These are phyloP conservation scores for Lymantria monacha DNA, from an alignment of 2,888 invertebrate species.

Conservation along the genomic window DNA sequence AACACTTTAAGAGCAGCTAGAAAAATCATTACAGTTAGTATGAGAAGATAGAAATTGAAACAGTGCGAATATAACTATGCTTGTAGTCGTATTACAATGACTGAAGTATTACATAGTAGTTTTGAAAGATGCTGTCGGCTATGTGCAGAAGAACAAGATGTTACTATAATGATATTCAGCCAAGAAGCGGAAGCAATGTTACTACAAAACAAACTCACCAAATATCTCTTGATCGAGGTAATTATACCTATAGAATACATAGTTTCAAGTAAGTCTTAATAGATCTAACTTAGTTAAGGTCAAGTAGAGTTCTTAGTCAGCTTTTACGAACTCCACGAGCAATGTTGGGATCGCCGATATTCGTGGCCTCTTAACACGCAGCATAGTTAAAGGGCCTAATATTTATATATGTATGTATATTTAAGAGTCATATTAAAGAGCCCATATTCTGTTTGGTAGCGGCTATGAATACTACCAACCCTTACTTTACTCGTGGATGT, in stretches of 20 bases:
- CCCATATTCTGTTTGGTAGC: no score
- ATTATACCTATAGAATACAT: conserved; percentile 2
- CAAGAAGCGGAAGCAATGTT: conserved; percentile 85
- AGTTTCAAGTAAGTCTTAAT: neutral
- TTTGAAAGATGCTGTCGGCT: conserved; percentile 83
- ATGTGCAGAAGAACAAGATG: conserved; percentile 83
- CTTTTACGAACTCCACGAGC: no score
- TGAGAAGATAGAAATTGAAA: conserved; percentile 18
- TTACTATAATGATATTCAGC: conserved; percentile 84
- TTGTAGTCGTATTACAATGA: conserved; percentile 35
- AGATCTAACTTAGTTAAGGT: no score
- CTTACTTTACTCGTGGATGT: no score
- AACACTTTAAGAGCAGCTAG: conserved; percentile 35
- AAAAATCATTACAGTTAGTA: conserved; percentile 59
- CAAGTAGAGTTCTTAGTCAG: no score
- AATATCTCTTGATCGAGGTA: conserved; percentile 86
- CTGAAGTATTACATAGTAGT: conserved; percentile 35
- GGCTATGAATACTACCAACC: no score
- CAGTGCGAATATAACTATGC: conserved; percentile 19
- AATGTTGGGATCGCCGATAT: no score
- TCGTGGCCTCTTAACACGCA: no score
- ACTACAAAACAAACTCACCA: conserved; percentile 85
- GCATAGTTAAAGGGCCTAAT: no score
- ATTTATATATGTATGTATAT: no score
- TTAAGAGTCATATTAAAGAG: no score